These are phyloP conservation scores for Entomyzon cyanotis DNA, from an alignment of 2,113 vertebrate species.

Conservation along the genomic window DNA sequence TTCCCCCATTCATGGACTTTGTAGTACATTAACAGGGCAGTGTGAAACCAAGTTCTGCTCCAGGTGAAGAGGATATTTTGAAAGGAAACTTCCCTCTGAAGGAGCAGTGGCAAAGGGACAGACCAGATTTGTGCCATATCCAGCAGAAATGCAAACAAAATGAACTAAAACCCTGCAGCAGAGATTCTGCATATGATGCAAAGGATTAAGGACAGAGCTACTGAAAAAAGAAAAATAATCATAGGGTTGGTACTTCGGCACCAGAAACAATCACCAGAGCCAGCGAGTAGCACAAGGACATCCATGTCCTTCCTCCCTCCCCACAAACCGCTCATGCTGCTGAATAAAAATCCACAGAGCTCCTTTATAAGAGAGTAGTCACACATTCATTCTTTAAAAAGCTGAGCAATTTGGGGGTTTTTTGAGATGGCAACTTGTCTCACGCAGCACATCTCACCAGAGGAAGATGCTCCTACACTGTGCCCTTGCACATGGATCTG, in stretches of 20 bases:
- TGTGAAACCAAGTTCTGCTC: not conserved
- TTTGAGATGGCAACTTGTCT: not conserved
- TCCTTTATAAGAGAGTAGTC: not conserved
- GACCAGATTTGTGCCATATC: not conserved
- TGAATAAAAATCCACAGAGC: not conserved
- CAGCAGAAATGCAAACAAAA: not conserved
- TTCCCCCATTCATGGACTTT: not conserved
- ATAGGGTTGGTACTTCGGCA: not conserved
- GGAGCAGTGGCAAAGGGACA: not conserved
- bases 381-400: not conserved
- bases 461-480: not conserved
- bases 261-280: not conserved
- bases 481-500: rapidly evolving
- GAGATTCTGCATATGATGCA: not conserved
- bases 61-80: not conserved
- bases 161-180: not conserved
- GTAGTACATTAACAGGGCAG: not conserved
- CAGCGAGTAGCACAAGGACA: not conserved
- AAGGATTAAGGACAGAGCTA: not conserved
- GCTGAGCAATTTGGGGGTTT: not conserved
- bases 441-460: not conserved
- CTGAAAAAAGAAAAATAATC: not conserved
- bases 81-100: not conserved
- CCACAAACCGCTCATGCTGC: not conserved
- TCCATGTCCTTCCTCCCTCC: not conserved